These are phyloP conservation scores for Ariolimax columbianus DNA, from an alignment of 2,888 invertebrate genomes.

Conservation along the genomic window DNA sequence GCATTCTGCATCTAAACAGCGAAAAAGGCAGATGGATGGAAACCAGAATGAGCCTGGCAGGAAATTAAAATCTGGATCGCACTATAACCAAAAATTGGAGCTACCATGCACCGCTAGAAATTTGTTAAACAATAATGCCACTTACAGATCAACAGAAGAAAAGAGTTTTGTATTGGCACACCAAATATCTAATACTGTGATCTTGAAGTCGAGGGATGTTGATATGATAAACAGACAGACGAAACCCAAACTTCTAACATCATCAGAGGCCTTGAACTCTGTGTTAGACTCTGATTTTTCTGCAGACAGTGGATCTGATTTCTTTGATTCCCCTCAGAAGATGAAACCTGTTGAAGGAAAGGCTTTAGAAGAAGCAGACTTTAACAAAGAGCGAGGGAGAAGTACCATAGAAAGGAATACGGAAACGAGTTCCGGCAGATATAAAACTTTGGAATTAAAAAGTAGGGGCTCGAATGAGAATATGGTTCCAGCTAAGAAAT, in stretches of 20 bases:
- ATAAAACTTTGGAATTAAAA: background rate
- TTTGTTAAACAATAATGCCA: background rate
- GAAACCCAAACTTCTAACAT: background rate
- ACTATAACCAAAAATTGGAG: no score
- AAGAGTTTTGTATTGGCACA: constrained; percentile 2
- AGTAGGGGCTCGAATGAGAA: background rate
- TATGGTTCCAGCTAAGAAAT: background rate
- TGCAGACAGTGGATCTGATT: constrained; percentile 2
- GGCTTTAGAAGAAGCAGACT: background rate
- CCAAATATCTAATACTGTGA: background rate
- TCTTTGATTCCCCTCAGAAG: constrained; percentile 14
- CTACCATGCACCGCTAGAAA: no score
- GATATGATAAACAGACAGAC: background rate
- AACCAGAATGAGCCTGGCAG: background rate
- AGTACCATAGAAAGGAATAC: background rate
- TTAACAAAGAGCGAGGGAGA: background rate
- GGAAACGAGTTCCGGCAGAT: background rate
- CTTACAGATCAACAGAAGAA: background rate
- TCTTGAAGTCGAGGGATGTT: background rate
- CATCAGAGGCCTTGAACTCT: background rate
- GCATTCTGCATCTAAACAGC: background rate
- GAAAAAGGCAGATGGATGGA: background rate
- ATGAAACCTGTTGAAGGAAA: background rate
- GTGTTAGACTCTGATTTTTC: background rate
- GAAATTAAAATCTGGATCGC: background rate